phyloP scores from a whole-genome alignment of 1,140 invertebrate genomes.

The Rhagoletis pomonella region DNA sequence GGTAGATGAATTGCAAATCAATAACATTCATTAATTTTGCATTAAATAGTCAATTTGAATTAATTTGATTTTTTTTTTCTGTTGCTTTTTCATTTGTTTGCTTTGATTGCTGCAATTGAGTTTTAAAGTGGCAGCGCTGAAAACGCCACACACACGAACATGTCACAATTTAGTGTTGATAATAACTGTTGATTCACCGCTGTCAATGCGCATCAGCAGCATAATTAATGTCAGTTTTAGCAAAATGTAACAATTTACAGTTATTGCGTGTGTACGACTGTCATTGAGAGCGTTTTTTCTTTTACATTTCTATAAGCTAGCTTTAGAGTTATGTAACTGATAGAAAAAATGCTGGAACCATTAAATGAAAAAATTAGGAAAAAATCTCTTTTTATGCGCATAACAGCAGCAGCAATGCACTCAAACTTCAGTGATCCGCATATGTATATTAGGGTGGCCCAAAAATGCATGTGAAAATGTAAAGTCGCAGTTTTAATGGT shows the following conservation, averaged over 20 bases:
- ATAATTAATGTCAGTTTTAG: slow-evolving; percentile 28
- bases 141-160: not conserved
- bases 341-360: no score
- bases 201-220: not conserved
- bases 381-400: no score
- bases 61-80: not conserved
- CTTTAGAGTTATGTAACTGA: no score
- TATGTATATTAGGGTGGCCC: no score
- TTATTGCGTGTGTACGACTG: no score
- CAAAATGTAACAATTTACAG: not conserved
- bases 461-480: no score
- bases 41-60: slow-evolving; percentile 42
- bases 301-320: no score
- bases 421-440: no score
- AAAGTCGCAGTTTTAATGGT: no score
- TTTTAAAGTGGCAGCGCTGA: not conserved
- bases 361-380: no score
- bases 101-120: not conserved
- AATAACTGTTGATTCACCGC: slow-evolving; percentile 29
- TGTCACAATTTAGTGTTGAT: slow-evolving; percentile 13
- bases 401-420: no score
- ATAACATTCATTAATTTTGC: slow-evolving; percentile 37
- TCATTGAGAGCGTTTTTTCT: no score
- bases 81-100: not conserved
- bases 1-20: not conserved